Evolutionary conservation across 2,113 vertebrate genomes (phyloP).

Genomic region (cattle (Bos taurus)): ARS-UCD2.0 NC_037329.1:96839001-96839500

Average conservation of each 20-base stretch:
- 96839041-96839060: not conserved
- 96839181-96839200: not conserved
- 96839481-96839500: not conserved
- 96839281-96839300: not conserved
- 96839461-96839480: not conserved
- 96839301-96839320: conserved; percentile 2
- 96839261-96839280: not conserved
- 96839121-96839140: not conserved
- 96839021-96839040: not conserved
- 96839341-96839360: not conserved
- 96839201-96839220: not conserved
- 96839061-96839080: not conserved
- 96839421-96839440: not conserved
- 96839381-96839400: conserved; percentile 6
- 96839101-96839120: not conserved
- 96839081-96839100: not conserved
- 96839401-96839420: conserved; percentile 11
- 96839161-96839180: not conserved
- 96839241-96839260: not conserved
- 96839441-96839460: not conserved
- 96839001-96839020: not conserved
- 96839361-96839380: not conserved
- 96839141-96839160: not conserved
- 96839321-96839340: not conserved
- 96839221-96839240: not conserved